Conservation (phyloP, 2,888 invertebrate genomes). For the Cyrtodaria siliqua region DNA sequence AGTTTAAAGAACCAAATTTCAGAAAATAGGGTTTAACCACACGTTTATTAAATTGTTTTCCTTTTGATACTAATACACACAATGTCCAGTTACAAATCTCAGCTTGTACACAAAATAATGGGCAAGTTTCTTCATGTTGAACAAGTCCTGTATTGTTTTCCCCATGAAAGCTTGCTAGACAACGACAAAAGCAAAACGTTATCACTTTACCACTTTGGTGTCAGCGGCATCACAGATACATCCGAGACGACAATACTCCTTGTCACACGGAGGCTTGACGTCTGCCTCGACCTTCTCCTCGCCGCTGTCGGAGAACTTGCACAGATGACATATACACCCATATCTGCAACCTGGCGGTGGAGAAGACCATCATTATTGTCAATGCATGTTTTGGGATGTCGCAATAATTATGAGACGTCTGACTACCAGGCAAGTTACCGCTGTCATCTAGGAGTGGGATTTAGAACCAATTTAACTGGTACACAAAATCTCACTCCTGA, state of each 20-base stretch:
- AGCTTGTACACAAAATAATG: not conserved
- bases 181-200: too few relatives aligned
- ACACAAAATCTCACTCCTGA: not conserved
- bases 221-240: constrained; percentile 81
- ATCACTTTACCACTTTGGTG: constrained; percentile 23
- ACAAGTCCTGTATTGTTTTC: not conserved
- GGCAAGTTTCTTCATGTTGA: not conserved
- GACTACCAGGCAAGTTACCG: not conserved
- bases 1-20: too few relatives aligned
- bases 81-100: not conserved
- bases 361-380: not conserved
- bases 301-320: constrained; percentile 68
- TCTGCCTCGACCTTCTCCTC: constrained; percentile 59
- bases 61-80: too few relatives aligned
- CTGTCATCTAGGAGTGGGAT: not conserved
- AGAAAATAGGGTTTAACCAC: too few relatives aligned
- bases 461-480: not conserved
- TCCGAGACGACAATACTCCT: constrained; percentile 82
- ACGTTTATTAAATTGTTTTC: too few relatives aligned
- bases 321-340: constrained; percentile 83
- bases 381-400: too few relatives aligned
- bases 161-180: too few relatives aligned
- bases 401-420: too few relatives aligned
- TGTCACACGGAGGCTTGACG: constrained; percentile 72
- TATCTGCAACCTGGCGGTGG: constrained; percentile 79